phyloP scores from a whole-genome alignment of 2,888 invertebrate genomes.

The Myopa tessellatipennis region DNA sequence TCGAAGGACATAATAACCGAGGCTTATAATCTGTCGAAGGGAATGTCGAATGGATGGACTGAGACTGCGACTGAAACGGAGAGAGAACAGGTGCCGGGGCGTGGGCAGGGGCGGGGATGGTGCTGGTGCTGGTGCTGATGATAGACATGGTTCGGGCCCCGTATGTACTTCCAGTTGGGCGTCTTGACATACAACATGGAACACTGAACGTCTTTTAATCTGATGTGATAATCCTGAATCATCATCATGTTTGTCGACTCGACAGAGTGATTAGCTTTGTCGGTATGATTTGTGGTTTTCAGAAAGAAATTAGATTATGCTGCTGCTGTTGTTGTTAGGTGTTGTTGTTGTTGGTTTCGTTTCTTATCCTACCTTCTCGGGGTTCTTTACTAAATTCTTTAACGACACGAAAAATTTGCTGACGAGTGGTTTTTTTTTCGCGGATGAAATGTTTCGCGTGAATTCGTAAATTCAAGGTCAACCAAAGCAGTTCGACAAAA shows the following conservation, averaged over 20 bases:
- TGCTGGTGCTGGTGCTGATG: neutral
- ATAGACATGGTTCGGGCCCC: neutral
- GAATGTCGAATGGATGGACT: no score
- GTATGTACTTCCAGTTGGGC: neutral
- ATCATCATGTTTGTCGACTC: neutral
- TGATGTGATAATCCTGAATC: no score
- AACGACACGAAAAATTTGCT: neutral
- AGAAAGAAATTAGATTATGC: neutral
- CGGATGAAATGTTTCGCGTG: neutral
- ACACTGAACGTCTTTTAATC: no score
- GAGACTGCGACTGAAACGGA: no score
- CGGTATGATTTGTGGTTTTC: neutral
- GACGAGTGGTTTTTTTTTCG: neutral
- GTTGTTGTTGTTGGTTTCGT: neutral
- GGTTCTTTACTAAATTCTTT: neutral
- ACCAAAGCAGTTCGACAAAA: neutral
- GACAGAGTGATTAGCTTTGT: neutral
- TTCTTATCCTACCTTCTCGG: neutral
- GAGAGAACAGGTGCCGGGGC: no score
- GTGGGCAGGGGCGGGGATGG: no score
- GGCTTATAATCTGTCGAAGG: neutral
- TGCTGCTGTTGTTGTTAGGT: neutral
- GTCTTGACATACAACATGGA: no score
- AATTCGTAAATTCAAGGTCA: conserved; percentile 24
- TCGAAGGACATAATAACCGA: no score